These are phyloP conservation scores for Fragum fragum DNA, from an alignment of 2,888 invertebrate genomes.

Conservation along the genomic window DNA sequence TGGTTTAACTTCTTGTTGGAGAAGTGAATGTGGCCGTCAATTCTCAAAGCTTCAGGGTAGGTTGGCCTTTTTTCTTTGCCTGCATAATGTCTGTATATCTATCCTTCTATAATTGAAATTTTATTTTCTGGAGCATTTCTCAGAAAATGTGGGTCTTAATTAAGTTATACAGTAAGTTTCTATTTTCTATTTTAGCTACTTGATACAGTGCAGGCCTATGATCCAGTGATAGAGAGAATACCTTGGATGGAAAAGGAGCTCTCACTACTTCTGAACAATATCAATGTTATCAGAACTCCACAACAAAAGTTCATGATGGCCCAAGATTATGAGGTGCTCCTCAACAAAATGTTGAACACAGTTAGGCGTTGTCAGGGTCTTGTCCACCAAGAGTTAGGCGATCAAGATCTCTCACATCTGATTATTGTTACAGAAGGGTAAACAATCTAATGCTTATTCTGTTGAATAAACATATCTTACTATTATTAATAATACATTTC, in stretches of 20 bases:
- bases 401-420: constrained; percentile 91
- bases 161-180: too few species aligned
- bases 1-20: too few species aligned
- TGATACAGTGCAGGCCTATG: constrained; percentile 74
- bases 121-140: too few species aligned
- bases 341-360: constrained; percentile 94
- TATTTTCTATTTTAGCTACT: constrained; percentile 80
- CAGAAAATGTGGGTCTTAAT: too few species aligned
- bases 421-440: constrained; percentile 96
- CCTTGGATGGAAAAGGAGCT: constrained; percentile 87
- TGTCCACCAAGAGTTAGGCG: constrained; percentile 89
- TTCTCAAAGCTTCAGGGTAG: too few species aligned
- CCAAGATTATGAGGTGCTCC: constrained; percentile 93
- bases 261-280: constrained; percentile 93
- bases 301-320: constrained; percentile 96
- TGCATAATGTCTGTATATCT: too few species aligned
- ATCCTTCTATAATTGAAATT: too few species aligned
- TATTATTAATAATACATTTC: background rate
- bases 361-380: constrained; percentile 92
- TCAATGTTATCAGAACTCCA: constrained; percentile 92
- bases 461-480: too few species aligned
- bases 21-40: too few species aligned
- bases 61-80: too few species aligned
- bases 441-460: too few species aligned
- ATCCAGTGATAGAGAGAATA: constrained; percentile 77